A percentile compares a stretch with the other conserved stretches of the same genome.
phyloP scores from a whole-genome alignment of 2,797 vertebrate species.

The Periophthalmus magnuspinnatus region DNA sequence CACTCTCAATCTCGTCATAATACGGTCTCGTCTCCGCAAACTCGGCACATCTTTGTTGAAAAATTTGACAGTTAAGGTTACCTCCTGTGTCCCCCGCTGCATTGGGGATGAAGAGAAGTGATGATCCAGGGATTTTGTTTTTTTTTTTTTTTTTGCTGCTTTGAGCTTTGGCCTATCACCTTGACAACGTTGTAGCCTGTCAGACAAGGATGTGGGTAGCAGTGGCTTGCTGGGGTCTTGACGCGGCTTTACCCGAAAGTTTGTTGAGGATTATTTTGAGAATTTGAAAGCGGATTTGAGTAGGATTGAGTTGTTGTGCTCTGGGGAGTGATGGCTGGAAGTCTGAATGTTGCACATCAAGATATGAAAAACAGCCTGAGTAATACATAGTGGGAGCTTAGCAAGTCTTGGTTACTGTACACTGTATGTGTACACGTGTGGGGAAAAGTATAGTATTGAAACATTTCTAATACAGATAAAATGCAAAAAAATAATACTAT shows the following conservation, averaged over 20 bases:
- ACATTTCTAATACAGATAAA: too few species aligned
- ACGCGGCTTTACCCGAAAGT: not conserved
- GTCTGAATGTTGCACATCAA: not conserved
- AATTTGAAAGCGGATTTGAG: not conserved
- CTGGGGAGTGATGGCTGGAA: not conserved
- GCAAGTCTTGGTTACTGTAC: not conserved
- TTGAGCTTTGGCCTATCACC: slow-evolving; percentile 55
- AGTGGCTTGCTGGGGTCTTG: slow-evolving; percentile 8
- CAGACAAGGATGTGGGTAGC: slow-evolving; percentile 26
- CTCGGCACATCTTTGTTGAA: slow-evolving; percentile 54
- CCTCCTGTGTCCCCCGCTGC: slow-evolving; percentile 54
- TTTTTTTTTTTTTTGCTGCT: slow-evolving; percentile 15
- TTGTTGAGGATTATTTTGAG: slow-evolving; percentile 10
- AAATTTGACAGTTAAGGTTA: slow-evolving; percentile 65
- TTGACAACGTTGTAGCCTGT: slow-evolving; percentile 55
- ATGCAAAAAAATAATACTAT: too few species aligned
- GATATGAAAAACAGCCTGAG: not conserved
- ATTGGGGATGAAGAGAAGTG: slow-evolving; percentile 61
- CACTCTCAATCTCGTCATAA: slow-evolving; percentile 60
- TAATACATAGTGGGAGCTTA: not conserved
- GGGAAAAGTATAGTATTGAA: too few species aligned
- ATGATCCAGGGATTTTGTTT: slow-evolving; percentile 68
- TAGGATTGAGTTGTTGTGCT: not conserved
- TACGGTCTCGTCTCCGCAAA: slow-evolving; percentile 19
- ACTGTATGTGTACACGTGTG: too few species aligned